Evolutionary conservation across 2,113 vertebrate species (phyloP), one percentile per base, ranked within the genome.

Genomic region (Hypanus sabinus): DNA sequence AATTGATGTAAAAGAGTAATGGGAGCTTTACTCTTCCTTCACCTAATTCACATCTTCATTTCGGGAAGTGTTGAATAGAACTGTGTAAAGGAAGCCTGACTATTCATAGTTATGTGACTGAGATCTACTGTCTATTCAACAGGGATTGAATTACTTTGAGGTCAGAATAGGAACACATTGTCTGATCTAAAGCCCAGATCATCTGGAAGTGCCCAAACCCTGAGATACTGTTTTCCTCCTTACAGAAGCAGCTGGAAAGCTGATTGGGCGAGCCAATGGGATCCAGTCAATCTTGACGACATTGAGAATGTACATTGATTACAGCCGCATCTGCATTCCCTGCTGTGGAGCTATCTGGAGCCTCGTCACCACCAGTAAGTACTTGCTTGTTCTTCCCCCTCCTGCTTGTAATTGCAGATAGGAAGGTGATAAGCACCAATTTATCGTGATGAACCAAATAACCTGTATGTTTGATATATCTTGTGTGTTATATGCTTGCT

Each of bases 331-430:
- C 70, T 96, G 97, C 94, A 0, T 94, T 4, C 94, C 94, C 0
- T 95, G 96, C 94, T 97, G 96, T 62, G 94, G 94, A 0, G 94
- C 96, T 55, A 95, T 98, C 93, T 97, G 97, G 97, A 95, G 96
- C 93, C 46, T 98, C 94, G 94, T 96, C 93, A 95, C 55, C 22
- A 96, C 95, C 0, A 95, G 97, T 97, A 24, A 96, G 97, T 65
- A 11, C 0, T 0, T 0, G 18, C 1, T n/a, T 33, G 9, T 68
- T 62, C 55, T 60, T 7, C 60, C 60, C 14, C 4, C 27, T n/a
- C 6, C 30, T 33, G 62, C 18, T 62, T 33, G 60, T 20, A 20
- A 12, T 33, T 90, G 33, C 16, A 33, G 57, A 62, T 62, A 33
- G 57, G 27, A 90, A 16, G 30, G 85, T 0, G 14, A 36, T 36